Percentiles rank a stretch among this genome's conserved stretches.
These are phyloP conservation scores for Mythimna loreyi DNA, from an alignment of 2,888 invertebrate species.

Conservation along the genomic window DNA sequence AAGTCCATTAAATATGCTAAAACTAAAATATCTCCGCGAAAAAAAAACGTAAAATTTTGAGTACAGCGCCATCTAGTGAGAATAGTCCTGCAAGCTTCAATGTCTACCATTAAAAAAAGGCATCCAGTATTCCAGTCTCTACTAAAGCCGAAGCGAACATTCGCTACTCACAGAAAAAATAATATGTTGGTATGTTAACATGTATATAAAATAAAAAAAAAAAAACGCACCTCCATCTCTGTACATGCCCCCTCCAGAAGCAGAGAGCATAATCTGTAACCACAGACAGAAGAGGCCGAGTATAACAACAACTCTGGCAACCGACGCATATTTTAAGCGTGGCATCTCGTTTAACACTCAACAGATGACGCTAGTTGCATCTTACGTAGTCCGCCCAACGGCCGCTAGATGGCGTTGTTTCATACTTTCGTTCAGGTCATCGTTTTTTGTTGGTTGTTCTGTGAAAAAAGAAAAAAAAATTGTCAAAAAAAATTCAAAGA, in stretches of 20 bases:
- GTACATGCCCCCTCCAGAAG: conserved; percentile 78
- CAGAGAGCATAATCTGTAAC: conserved; percentile 87
- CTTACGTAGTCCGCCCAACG: conserved; percentile 60
- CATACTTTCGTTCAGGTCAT: conserved; percentile 52
- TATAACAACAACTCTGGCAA: conserved; percentile 83
- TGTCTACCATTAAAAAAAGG: not conserved
- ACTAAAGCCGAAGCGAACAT: not conserved
- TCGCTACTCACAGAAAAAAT: not conserved
- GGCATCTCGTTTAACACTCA: conserved; percentile 83
- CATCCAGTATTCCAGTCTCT: not conserved
- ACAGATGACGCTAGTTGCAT: conserved; percentile 69
- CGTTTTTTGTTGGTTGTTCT: conserved; percentile 33
- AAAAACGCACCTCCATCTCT: conserved; percentile 77
- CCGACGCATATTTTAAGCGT: conserved; percentile 85
- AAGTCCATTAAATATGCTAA: too few relatives aligned
- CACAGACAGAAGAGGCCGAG: conserved; percentile 84
- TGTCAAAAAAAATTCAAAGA: not conserved
- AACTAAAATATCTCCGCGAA: too few relatives aligned
- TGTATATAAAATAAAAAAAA: not conserved
- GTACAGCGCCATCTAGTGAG: too few relatives aligned
- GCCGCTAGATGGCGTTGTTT: conserved; percentile 67
- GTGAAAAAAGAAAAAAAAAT: conserved; percentile 20
- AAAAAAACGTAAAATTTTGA: too few relatives aligned
- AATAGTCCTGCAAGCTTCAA: not conserved
- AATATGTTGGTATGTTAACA: too few relatives aligned